phyloP scores from a whole-genome alignment of 2,797 vertebrate genomes.

The Urosaurus nigricauda region DNA sequence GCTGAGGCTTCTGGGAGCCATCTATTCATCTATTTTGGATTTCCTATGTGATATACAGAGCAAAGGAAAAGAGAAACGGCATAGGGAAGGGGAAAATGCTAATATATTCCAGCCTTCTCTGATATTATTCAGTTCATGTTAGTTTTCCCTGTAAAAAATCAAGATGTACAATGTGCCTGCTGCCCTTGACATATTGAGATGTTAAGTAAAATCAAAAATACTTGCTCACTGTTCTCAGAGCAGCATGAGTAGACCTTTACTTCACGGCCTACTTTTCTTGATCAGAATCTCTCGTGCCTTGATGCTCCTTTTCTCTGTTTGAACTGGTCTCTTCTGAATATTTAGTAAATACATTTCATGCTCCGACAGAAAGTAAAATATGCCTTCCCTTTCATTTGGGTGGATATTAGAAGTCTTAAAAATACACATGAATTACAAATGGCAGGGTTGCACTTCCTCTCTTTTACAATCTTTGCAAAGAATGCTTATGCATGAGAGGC shows the following conservation, averaged over 20 bases:
- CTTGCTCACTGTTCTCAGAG: constrained; percentile 55
- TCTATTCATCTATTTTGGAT: constrained; percentile 22
- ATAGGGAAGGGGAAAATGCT: constrained; percentile 26
- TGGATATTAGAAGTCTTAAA: constrained; percentile 64
- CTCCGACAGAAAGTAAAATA: constrained; percentile 64
- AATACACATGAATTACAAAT: constrained; percentile 62
- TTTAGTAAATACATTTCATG: constrained; percentile 71
- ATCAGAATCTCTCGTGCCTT: constrained; percentile 54
- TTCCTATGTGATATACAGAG: constrained; percentile 42
- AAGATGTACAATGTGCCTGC: constrained; percentile 61
- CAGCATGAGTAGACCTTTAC: constrained; percentile 50
- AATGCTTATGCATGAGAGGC: constrained; percentile 54
- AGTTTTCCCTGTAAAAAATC: constrained; percentile 69
- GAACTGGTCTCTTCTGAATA: constrained; percentile 65
- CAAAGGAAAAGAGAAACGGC: constrained; percentile 25
- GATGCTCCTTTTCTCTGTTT: constrained; percentile 51
- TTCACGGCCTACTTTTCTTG: constrained; percentile 58
- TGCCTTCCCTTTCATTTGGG: constrained; percentile 65
- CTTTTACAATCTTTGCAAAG: constrained; percentile 59
- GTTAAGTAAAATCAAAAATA: constrained; percentile 71
- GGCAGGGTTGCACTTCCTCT: constrained; percentile 38
- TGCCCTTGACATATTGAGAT: constrained; percentile 67
- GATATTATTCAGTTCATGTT: constrained; percentile 58
- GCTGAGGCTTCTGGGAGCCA: too few species aligned
- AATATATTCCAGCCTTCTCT: constrained; percentile 57